Evolutionary conservation across 2,113 vertebrate species (phyloP), one percentile per base, ranked within the genome.

Genomic region (Gallinago paraguaiae): DNA sequence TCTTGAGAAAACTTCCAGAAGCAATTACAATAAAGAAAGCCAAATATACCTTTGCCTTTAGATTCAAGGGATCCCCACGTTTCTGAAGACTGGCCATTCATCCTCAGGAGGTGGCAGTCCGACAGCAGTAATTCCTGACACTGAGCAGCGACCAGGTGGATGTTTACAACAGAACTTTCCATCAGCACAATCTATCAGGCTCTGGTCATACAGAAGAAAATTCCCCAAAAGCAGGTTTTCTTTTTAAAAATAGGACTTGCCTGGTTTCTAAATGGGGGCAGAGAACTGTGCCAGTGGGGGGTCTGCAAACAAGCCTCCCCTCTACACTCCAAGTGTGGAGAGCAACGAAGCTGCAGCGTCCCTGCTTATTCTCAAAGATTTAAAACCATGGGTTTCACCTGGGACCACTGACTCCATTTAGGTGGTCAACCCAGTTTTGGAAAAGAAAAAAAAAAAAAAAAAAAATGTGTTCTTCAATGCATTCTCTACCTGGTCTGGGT

Each of bases 221-320:
- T 72, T 93, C 92, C 63, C 93, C 39, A 68, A 76, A 90, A 82
- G 56, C 57, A 93, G 76, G 30, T 78, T 84, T 60, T 60, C 35
- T 82, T 86, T 92, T 78, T 17, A 64, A 86, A 96, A 96, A 80
- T 48, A 88, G 60, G 20, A 56, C 63, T 86, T 82, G 12, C n/a
- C 7, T 63, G 48, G 48, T 67, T 83, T 88, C 80, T 90, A 90
- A 90, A 92, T 50, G 2, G 8, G 45, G 63, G 24, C 67, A 87
- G 46, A 88, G 57, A 76, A 50, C 24, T 11, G 13, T 76, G 57
- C 74, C 78, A 95, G 84, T 67, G 69, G 50, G 61, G 60, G 46
- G 37, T 6, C 77, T 65, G 65, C 94, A 91, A 80, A 90, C 71
- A 90, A 86, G 65, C 33, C 91, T 48, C 45, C 53, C 50, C 60